Base-by-base conservation (phyloP, 2,797 vertebrate genomes). In the Pseudopleuronectes americanus region DNA sequence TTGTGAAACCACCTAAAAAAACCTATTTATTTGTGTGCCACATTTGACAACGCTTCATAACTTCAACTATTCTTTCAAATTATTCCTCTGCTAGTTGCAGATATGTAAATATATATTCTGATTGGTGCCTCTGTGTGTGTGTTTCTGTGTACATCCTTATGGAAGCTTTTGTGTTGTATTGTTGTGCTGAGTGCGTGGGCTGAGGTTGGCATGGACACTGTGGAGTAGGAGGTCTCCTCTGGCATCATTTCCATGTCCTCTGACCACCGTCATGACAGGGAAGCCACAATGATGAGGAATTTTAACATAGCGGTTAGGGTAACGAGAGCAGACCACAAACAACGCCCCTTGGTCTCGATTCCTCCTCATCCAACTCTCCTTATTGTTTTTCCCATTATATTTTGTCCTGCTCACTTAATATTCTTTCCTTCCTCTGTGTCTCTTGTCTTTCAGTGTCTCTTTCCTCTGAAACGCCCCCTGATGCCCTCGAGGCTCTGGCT, bases 261-360 rank as follows among this genome's bases (percentile, higher is more conserved):
- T 82, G 64, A 86, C 78, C 78, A 71, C 66, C 74, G 26, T 82
- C 85, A 85, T 83, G 77, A 86, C 78, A 68, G 69, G 45, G 56
- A 85, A 86, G 77, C 85, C 79, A 84, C 89, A 90, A 68, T 89
- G 80, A 91, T 78, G 79, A 88, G 83, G 83, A 83, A 79, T 80
- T 85, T 74, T 65, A 76, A 58, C 74, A 57, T 81, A 83, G 81
- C 23, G 84, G 86, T 87, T 74, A 80, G 23, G 68, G 77, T 68
- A 81, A 92, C 78, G 54, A 70, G 69, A 84, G 79, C 19, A 76
- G 58, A 66, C 76, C 75, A 69, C 80, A 83, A 89, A 90, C 87
- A 89, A 86, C 65, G 69, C 66, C 72, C 71, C 72, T 71, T 36
- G 36, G 66, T 71, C 81, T 74, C 65, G 71, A 78, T 56, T 52